Base-by-base conservation (phyloP, 2,797 vertebrate genomes). In the Syngnathus rostellatus region DNA sequence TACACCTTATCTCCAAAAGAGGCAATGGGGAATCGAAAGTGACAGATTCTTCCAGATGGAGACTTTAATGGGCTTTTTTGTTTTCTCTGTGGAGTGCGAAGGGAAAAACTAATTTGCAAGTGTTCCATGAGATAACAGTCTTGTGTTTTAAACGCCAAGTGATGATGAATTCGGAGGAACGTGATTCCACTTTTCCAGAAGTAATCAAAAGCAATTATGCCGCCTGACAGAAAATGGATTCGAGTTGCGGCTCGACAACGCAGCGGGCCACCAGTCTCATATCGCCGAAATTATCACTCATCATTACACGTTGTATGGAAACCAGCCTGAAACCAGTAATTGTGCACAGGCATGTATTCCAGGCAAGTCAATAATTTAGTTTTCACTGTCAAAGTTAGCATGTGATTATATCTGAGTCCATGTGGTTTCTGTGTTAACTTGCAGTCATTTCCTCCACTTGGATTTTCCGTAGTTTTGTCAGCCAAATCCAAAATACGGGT, bases 271-370 rank as follows among this genome's bases (percentile, higher is more conserved):
- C n/a, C 39, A 6, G 41, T 61, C 9, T 61, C 59, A 41, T 41
- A 10, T 41, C 39, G 11, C 45, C 63, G 17, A 61, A 72, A 68
- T 48, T 62, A 55, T 58, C 71, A 63, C 53, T 73, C 54, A 48
- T 75, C 61, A 67, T 45, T 71, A 31, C 37, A 68, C 58, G 54
- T 67, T 53, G n/a, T 66, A 41, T 40, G 45, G 19, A 59, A 14
- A 65, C 12, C 11, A 21, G 7, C 3, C 25, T 38, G 39, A n/a
- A 31, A 64, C 59, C 55, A 17, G 14, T 46, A 45, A 66, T 73
- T 65, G 61, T 62, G 40, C 37, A 64, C 17, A 37, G 10, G 38
- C 41, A 17, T 8, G 21, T 16, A 31, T 46, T 63, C 43, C n/a
- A 45, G 40, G 7, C 40, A 21, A 64, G 62, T 64, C 25, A 51